Conservation (phyloP, 2,797 vertebrate genomes). For the Cynopterus sphinx region DNA sequence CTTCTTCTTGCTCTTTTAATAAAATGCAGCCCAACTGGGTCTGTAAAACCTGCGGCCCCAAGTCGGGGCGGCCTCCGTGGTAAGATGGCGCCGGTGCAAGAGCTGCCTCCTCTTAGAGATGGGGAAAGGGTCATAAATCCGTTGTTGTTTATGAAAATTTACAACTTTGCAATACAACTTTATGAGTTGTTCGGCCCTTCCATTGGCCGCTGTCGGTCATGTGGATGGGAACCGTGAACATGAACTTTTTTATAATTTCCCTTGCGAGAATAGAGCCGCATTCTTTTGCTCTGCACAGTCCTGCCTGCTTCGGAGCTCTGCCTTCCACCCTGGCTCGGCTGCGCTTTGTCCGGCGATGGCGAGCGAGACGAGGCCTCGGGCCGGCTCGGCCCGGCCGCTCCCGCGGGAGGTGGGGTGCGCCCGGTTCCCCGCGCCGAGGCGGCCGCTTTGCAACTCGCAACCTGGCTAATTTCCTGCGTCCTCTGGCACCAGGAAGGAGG, state of each 20-base stretch:
- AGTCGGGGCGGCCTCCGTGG: conserved; percentile 86
- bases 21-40: conserved; percentile 78
- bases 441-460: conserved; percentile 87
- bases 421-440: conserved; percentile 84
- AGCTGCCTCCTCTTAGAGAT: conserved; percentile 93
- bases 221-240: conserved; percentile 96
- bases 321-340: conserved; percentile 83
- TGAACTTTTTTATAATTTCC: conserved; percentile 99
- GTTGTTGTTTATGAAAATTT: conserved; percentile 99
- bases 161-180: conserved; percentile 99
- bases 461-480: conserved; percentile 89
- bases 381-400: conserved; percentile 31
- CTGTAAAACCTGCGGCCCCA: conserved; percentile 75
- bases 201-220: conserved; percentile 95
- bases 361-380: conserved; percentile 82
- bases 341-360: conserved; percentile 87
- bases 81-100: conserved; percentile 97
- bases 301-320: conserved; percentile 91
- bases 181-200: conserved; percentile 93
- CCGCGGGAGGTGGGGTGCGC: conserved; percentile 84
- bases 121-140: conserved; percentile 97
- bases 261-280: conserved; percentile 96
- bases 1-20: conserved; percentile 76
- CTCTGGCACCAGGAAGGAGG: conserved; percentile 87
- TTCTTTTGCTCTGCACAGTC: conserved; percentile 91